Evolutionary conservation across 1,140 invertebrate species (phyloP).

Genomic region (Bilobella aurantiaca): DNA sequence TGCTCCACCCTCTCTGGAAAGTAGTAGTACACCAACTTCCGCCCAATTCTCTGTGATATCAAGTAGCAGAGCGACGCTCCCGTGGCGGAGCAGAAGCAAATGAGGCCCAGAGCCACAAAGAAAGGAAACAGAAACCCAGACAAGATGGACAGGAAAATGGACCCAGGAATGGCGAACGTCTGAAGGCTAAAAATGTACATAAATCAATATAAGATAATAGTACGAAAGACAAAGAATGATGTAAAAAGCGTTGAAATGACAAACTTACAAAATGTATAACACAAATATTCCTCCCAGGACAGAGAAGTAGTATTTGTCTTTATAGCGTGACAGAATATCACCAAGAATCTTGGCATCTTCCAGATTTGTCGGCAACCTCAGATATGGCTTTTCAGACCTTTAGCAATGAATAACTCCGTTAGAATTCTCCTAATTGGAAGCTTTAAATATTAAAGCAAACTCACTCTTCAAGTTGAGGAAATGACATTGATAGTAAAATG

Average conservation of each 20-base stretch:
- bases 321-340: slow-evolving; percentile 79
- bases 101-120: slow-evolving; percentile 71
- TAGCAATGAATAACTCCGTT: slow-evolving; percentile 8
- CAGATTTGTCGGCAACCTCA: slow-evolving; percentile 85
- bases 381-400: slow-evolving; percentile 75
- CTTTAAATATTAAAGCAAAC: background rate
- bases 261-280: slow-evolving; percentile 87
- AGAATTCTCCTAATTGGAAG: background rate
- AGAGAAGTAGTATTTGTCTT: slow-evolving; percentile 85
- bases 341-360: slow-evolving; percentile 94
- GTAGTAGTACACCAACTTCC: slow-evolving; percentile 71
- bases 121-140: slow-evolving; percentile 96
- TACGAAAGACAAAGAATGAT: background rate
- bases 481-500: background rate
- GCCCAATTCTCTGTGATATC: slow-evolving; percentile 77
- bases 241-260: too few relatives aligned
- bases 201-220: background rate
- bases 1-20: slow-evolving; percentile 74
- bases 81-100: slow-evolving; percentile 91
- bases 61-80: slow-evolving; percentile 94
- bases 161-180: slow-evolving; percentile 98
- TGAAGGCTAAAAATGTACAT: slow-evolving; percentile 62
- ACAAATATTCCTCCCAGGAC: slow-evolving; percentile 80
- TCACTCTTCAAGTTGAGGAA: background rate
- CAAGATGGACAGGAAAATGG: slow-evolving; percentile 92